These are phyloP conservation scores for Oscheius sp. DNA, from an alignment of 2,888 invertebrate genomes.

Conservation along the genomic window DNA sequence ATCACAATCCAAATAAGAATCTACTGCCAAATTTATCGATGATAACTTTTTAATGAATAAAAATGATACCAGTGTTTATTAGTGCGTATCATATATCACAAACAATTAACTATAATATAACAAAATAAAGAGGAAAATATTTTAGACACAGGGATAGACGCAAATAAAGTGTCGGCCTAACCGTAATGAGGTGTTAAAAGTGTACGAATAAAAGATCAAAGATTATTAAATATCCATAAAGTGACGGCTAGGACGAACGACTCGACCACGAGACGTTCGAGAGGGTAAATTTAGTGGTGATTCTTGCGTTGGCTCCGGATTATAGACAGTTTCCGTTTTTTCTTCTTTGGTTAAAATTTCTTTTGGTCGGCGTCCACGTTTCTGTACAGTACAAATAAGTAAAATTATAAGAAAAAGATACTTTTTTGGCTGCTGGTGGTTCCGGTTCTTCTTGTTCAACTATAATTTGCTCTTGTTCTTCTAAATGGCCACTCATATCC, in stretches of 20 bases:
- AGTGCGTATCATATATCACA: too few relatives aligned
- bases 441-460: background rate
- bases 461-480: slow-evolving; percentile 19
- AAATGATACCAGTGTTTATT: too few relatives aligned
- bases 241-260: slow-evolving; percentile 22
- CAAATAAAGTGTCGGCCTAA: too few relatives aligned
- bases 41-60: too few relatives aligned
- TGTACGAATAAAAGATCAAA: background rate
- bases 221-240: slow-evolving; percentile 24
- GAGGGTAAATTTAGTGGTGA: slow-evolving; percentile 12
- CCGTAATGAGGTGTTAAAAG: background rate
- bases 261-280: slow-evolving; percentile 29
- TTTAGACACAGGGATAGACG: too few relatives aligned
- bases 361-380: slow-evolving; percentile 18
- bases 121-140: too few relatives aligned
- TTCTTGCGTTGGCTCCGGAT: background rate
- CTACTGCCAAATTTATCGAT: too few relatives aligned
- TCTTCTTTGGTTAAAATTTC: slow-evolving; percentile 1
- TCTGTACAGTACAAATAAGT: slow-evolving; percentile 2
- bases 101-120: too few relatives aligned
- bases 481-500: background rate
- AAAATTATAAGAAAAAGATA: too few relatives aligned
- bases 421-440: too few relatives aligned
- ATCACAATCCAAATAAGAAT: too few relatives aligned
- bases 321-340: background rate